Percentiles rank a stretch among this genome's conserved stretches.
Conservation (phyloP, 2,888 invertebrate species). For the Uloborus plumipes region DNA sequence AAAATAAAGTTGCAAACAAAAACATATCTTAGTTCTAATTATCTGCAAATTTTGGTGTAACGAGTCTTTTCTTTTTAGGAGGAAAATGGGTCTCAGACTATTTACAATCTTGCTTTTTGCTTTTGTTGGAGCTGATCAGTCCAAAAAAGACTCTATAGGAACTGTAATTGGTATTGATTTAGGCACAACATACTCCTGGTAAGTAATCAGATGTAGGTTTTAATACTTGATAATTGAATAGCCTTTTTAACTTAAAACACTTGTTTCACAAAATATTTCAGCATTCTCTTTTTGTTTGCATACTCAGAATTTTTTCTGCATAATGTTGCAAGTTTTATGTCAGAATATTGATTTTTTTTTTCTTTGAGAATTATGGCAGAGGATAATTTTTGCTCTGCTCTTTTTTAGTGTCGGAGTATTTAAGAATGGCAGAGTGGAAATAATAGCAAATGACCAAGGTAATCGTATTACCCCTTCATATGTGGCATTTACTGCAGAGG, state of each 20-base stretch:
- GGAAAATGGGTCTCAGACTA: constrained; percentile 30
- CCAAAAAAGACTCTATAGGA: constrained; percentile 79
- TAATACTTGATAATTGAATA: no score
- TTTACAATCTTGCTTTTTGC: not conserved
- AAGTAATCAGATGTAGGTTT: constrained; percentile 73
- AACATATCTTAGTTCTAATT: no score
- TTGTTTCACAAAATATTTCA: no score
- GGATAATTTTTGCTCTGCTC: not conserved
- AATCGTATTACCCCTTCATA: constrained; percentile 99
- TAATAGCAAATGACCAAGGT: constrained; percentile 98
- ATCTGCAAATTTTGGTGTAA: not conserved
- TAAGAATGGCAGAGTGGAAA: constrained; percentile 97
- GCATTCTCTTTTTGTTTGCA: no score
- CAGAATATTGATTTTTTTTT: no score
- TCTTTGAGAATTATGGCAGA: no score
- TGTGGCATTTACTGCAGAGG: constrained; percentile 95
- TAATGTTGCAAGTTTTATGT: no score
- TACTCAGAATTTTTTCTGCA: no score
- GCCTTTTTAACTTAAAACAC: no score
- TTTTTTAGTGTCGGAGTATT: constrained; percentile 87
- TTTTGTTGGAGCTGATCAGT: constrained; percentile 28
- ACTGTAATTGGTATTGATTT: constrained; percentile 99
- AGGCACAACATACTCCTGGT: constrained; percentile 99
- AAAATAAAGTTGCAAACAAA: no score
- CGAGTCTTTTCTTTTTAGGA: not conserved